Base-by-base conservation (phyloP, 2,113 vertebrate genomes). In the Malurus melanocephalus region DNA sequence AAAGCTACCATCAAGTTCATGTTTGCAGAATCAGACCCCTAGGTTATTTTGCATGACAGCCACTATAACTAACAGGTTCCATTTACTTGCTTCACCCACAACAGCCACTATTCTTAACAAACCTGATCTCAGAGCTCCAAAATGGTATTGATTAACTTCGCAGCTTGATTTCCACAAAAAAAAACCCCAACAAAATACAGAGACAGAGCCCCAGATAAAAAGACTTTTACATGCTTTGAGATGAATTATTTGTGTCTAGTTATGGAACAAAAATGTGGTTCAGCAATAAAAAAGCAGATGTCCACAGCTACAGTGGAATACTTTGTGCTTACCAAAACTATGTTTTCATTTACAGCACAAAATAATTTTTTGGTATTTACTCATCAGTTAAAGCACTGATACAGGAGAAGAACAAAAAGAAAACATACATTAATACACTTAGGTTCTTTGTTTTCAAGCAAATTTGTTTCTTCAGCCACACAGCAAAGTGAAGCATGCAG, bases 261-360 rank as follows among this genome's bases (percentile, higher is more conserved):
- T 28, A 74, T 1, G 1, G 16, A 76, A 74, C 28, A 71, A 15
- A 55, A 35, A 75, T 30, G 30, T 77, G 9, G n/a, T 62, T 86
- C 53, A 67, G 43, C 65, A 80, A 62, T 26, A 88, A 80, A 93
- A 96, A 93, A 92, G 49, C 71, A 85, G 42, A 82, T 87, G 59
- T 40, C 33, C 56, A n/a, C 17, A 38, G 23, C 60, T 72, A 38
- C 16, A 61, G 38, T 13, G 2, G 91, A 86, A 59, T 46, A 66
- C 19, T 42, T 59, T 13, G 32, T 30, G 80, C 57, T 32, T 87
- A 87, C 33, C 7, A 24, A 90, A 92, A 72, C 49, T 43, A 64
- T 15, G 19, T 74, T 82, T 80, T 67, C 38, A 90, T 82, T 87
- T 73, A 80, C 53, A 89, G 52, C n/a, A 83, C 26, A 73, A 93